Percentiles rank a stretch among this genome's conserved stretches.
phyloP scores from a whole-genome alignment of 2,797 vertebrate genomes.

The Microctenopoma stevenorrisi region DNA sequence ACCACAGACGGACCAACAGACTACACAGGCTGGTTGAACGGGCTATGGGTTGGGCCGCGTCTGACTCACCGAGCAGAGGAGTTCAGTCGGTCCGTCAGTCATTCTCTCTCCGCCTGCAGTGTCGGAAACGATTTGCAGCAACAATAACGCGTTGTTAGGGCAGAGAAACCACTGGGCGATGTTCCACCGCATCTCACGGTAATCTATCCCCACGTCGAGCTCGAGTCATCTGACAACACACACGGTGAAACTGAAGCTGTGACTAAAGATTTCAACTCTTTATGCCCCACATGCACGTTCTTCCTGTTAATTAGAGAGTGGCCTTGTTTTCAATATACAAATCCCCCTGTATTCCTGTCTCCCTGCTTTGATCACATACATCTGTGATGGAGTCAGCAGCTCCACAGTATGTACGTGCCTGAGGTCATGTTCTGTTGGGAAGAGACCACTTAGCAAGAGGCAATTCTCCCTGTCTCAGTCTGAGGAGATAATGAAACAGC shows the following conservation, averaged over 20 bases:
- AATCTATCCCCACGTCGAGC: conserved; percentile 52
- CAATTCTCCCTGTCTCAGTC: conserved; percentile 60
- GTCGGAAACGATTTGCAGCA: conserved; percentile 65
- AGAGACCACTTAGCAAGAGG: conserved; percentile 63
- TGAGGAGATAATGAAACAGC: conserved; percentile 68
- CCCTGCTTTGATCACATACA: conserved; percentile 44
- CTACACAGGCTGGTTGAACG: conserved; percentile 7
- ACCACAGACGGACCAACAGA: conserved; percentile 40
- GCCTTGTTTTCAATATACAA: conserved; percentile 36
- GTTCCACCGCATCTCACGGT: conserved; percentile 56
- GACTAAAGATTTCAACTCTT: background rate
- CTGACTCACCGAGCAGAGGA: conserved; percentile 53
- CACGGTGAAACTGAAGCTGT: conserved; percentile 25
- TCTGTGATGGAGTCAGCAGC: conserved; percentile 48
- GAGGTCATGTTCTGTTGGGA: conserved; percentile 53
- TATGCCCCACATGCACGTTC: conserved; percentile 22
- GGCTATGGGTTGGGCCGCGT: conserved; percentile 28
- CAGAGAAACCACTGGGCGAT: conserved; percentile 48
- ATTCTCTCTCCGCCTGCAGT: conserved; percentile 51
- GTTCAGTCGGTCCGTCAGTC: conserved; percentile 54
- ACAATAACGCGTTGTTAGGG: conserved; percentile 63
- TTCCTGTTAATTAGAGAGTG: conserved; percentile 27
- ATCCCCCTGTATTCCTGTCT: conserved; percentile 23
- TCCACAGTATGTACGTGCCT: conserved; percentile 50
- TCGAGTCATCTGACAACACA: conserved; percentile 48